phyloP scores from a whole-genome alignment of 2,113 vertebrate genomes.

The Anser cygnoides region DNA sequence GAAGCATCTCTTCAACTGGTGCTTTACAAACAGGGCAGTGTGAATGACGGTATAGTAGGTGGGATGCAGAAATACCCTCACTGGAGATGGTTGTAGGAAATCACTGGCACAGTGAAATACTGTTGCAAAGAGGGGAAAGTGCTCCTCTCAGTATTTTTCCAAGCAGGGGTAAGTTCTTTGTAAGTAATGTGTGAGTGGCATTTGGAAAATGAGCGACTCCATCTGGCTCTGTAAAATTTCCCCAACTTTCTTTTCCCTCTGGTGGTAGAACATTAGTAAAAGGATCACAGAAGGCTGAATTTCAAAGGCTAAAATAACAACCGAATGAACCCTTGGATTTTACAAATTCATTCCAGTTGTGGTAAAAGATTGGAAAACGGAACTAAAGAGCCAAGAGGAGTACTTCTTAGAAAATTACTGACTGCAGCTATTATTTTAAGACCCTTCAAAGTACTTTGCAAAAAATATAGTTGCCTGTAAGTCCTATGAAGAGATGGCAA shows the following conservation, averaged over 20 bases:
- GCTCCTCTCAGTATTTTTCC: not conserved
- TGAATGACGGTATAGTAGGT: not conserved
- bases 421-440: not conserved
- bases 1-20: not conserved
- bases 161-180: not conserved
- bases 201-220: not conserved
- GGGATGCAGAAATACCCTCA: not conserved
- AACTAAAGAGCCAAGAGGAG: not conserved
- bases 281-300: not conserved
- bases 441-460: not conserved
- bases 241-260: not conserved
- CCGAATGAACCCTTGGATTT: not conserved
- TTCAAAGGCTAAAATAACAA: not conserved
- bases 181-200: not conserved
- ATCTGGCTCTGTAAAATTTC: not conserved
- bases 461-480: not conserved
- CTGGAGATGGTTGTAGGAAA: not conserved
- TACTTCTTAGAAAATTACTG: not conserved
- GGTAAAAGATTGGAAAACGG: not conserved
- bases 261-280: not conserved
- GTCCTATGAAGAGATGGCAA: not conserved
- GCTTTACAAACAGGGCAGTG: not conserved
- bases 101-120: not conserved
- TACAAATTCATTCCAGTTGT: not conserved
- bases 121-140: not conserved